Conservation (phyloP, 2,797 vertebrate genomes). For the Melanotaenia pygmaea region DNA sequence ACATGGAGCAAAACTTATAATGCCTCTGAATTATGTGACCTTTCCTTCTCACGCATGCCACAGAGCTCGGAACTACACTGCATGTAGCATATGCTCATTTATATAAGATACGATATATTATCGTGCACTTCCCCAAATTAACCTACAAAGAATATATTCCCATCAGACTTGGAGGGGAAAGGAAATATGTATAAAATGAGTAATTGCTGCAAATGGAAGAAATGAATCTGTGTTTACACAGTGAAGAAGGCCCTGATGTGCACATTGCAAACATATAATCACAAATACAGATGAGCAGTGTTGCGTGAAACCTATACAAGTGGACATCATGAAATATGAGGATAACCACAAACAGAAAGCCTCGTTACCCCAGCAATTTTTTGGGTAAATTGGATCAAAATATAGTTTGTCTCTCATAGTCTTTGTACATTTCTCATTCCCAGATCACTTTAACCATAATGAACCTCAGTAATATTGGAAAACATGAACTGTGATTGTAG, state of each 20-base stretch:
- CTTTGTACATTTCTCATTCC: slow-evolving; percentile 26
- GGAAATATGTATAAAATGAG: slow-evolving; percentile 57
- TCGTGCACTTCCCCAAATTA: slow-evolving; percentile 50
- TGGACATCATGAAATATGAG: slow-evolving; percentile 35
- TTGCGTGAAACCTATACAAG: slow-evolving; percentile 26
- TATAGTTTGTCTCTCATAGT: slow-evolving; percentile 2
- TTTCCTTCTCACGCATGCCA: slow-evolving; percentile 55
- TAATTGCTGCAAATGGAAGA: slow-evolving; percentile 54
- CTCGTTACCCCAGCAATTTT: slow-evolving; percentile 24
- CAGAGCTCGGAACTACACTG: slow-evolving; percentile 34
- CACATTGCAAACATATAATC: slow-evolving; percentile 50
- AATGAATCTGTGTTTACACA: slow-evolving; percentile 52
- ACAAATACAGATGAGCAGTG: slow-evolving; percentile 28
- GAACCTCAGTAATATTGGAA: slow-evolving; percentile 35
- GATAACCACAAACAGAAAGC: slow-evolving; percentile 28
- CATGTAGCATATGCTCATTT: slow-evolving; percentile 52
- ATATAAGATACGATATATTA: slow-evolving; percentile 70
- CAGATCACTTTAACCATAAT: slow-evolving; percentile 31
- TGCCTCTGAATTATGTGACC: slow-evolving; percentile 51
- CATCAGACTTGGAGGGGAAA: slow-evolving; percentile 41
- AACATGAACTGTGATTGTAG: slow-evolving; percentile 41
- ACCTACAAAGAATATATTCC: slow-evolving; percentile 60
- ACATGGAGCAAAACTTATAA: slow-evolving; percentile 38
- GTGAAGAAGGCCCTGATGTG: slow-evolving; percentile 38
- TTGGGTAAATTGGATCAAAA: slow-evolving; percentile 14